These are phyloP conservation scores for Masnerella sp. DNA, from an alignment of 2,888 invertebrate species.

Conservation along the genomic window DNA sequence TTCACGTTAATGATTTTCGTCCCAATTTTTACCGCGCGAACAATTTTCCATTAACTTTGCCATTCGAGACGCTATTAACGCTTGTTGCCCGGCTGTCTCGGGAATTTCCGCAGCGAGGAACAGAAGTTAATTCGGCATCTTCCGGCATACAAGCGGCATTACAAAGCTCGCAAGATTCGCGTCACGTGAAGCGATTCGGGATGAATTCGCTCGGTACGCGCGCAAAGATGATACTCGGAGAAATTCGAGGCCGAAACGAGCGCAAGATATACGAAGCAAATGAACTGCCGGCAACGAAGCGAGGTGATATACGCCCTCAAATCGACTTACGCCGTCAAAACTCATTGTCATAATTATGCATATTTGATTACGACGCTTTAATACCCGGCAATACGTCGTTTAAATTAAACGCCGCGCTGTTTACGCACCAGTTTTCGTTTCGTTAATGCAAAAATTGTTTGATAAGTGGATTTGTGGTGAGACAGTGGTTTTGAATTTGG, in stretches of 20 bases:
- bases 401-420: background rate
- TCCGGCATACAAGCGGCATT: conserved; percentile 57
- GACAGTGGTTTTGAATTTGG: no score
- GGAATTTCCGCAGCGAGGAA: conserved; percentile 57
- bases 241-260: conserved; percentile 49
- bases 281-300: conserved; percentile 21
- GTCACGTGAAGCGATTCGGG: conserved; percentile 59
- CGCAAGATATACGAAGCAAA: conserved; percentile 47
- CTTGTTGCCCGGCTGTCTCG: conserved; percentile 58
- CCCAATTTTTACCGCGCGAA: conserved; percentile 19
- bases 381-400: background rate
- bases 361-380: conserved; percentile 32
- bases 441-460: no score
- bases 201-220: conserved; percentile 56
- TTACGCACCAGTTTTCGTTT: no score
- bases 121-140: conserved; percentile 61
- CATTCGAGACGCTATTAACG: conserved; percentile 58
- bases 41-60: conserved; percentile 60
- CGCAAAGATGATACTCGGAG: conserved; percentile 48
- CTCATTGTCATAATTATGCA: conserved; percentile 33
- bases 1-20: conserved; percentile 24
- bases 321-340: conserved; percentile 35
- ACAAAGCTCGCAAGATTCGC: conserved; percentile 59
- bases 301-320: conserved; percentile 21
- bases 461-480: no score